Evolutionary conservation across 2,888 invertebrate genomes (phyloP).

Genomic region (Mythimna lalbum): DNA sequence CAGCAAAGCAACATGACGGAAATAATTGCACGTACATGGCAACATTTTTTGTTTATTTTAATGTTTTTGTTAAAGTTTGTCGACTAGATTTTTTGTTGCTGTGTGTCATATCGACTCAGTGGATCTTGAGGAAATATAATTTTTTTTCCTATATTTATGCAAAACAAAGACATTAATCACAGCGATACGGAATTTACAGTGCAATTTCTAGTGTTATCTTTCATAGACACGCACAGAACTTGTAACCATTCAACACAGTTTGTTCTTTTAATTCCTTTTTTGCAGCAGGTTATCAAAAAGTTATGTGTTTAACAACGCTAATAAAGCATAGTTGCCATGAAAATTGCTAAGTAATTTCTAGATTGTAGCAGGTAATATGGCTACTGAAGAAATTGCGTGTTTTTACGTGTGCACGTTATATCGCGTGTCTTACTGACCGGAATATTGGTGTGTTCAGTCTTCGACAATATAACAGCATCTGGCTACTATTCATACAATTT

Average conservation of each 20-base stretch:
- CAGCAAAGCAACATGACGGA: slow-evolving; percentile 69
- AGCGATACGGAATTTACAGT: not conserved
- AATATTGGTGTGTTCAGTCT: slow-evolving; percentile 61
- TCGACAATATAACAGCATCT: slow-evolving; percentile 52
- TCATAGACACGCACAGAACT: slow-evolving; percentile 3
- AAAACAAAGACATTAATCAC: slow-evolving; percentile 19
- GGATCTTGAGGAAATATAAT: slow-evolving; percentile 1
- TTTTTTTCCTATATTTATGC: not conserved
- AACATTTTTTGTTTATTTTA: slow-evolving; percentile 63
- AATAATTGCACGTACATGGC: slow-evolving; percentile 74
- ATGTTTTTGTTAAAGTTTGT: slow-evolving; percentile 46
- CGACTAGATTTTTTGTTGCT: slow-evolving; percentile 19
- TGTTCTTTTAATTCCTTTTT: slow-evolving; percentile 33
- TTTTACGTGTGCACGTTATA: slow-evolving; percentile 65
- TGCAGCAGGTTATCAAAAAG: slow-evolving; percentile 40
- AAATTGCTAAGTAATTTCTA: slow-evolving; percentile 68
- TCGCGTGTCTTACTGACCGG: slow-evolving; percentile 72
- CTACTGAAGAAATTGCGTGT: slow-evolving; percentile 71
- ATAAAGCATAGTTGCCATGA: slow-evolving; percentile 54
- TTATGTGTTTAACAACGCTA: slow-evolving; percentile 42
- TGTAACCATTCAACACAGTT: slow-evolving; percentile 11
- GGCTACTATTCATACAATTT: slow-evolving; percentile 23
- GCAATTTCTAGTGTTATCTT: slow-evolving; percentile 17
- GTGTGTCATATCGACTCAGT: slow-evolving; percentile 44
- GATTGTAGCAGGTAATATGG: slow-evolving; percentile 63